Percentiles rank a stretch among this genome's conserved stretches.
Conservation (phyloP, 2,888 invertebrate genomes). For the Drosophila sordidula region DNA sequence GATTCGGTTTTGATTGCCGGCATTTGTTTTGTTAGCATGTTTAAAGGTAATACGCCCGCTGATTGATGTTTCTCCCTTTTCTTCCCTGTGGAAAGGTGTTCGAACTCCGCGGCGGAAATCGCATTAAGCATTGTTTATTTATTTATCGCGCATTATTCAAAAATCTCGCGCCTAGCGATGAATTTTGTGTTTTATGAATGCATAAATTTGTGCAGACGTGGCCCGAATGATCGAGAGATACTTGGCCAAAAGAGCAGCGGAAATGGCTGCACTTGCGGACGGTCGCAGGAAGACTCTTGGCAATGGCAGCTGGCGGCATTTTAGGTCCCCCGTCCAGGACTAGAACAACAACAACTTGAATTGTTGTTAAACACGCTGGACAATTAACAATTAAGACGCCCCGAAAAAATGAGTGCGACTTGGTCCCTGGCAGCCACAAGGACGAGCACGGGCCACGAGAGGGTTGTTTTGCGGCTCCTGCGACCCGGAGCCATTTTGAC, state of each 20-base stretch:
- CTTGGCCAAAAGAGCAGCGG: slow-evolving; percentile 41
- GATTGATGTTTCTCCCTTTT: slow-evolving; percentile 62
- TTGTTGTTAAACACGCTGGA: slow-evolving; percentile 64
- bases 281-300: slow-evolving; percentile 17
- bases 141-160: slow-evolving; percentile 52
- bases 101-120: slow-evolving; percentile 58
- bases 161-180: slow-evolving; percentile 26
- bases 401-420: slow-evolving; percentile 24
- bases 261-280: slow-evolving; percentile 53
- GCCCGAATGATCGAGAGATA: slow-evolving; percentile 7
- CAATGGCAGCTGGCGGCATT: slow-evolving; percentile 61
- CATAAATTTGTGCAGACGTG: slow-evolving; percentile 40
- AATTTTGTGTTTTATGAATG: slow-evolving; percentile 33
- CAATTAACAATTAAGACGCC: slow-evolving; percentile 63
- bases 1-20: slow-evolving; percentile 62
- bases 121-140: slow-evolving; percentile 56
- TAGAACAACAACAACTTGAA: slow-evolving; percentile 18
- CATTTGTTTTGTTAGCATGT: slow-evolving; percentile 79
- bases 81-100: slow-evolving; percentile 30
- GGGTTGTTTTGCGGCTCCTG: slow-evolving; percentile 39
- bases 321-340: slow-evolving; percentile 21
- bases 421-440: slow-evolving; percentile 27
- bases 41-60: slow-evolving; percentile 71
- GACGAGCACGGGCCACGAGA: slow-evolving; percentile 5
- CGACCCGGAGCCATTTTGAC: slow-evolving; percentile 69